Base-by-base conservation (phyloP, 2,113 vertebrate species). In the Nasalis larvatus region DNA sequence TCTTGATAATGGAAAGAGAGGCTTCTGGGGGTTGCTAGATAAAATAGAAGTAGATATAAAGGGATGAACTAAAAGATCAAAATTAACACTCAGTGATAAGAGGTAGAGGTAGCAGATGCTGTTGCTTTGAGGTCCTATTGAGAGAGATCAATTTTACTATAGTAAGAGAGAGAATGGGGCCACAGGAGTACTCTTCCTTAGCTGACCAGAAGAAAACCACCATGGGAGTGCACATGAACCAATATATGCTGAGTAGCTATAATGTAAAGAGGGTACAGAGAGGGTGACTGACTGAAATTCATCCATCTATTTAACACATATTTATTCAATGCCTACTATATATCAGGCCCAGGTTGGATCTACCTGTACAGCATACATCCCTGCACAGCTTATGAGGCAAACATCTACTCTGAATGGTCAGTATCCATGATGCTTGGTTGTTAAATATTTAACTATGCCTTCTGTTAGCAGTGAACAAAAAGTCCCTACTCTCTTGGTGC, bases 131-230 rank as follows among this genome's bases (percentile, higher is more conserved):
- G 2, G 8, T 63, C 23, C 37, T 54, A 6, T 45, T 23, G 45
- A 87, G 49, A 23, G 18, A 42, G 45, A 45, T 16, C 17, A 63
- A 73, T 18, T 77, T 77, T 49, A 37, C 49, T 66, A 9, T 63
- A 13, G 1, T 2, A 16, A 30, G 11, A 76, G n/a, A 68, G 25
- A 90, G n/a, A 4, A 9, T 0, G 30, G 47, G 45, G 1, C 2
- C 25, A 74, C 40, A 86, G 68, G 10, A 42, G 40, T 42, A 42
- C 4, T 0, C 27, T 63, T 71, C 49, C 58, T 49, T n/a, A 47
- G 42, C 4, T 78, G 49, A 32, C 25, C 58, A 71, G 42, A 60
- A 25, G 47, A 37, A 58, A 49, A 49, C 68, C 21, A 1, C 32
- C 17, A 12, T 6, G 18, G 27, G n/a, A 21, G 25, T 23, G 56